phyloP scores from a whole-genome alignment of 2,888 invertebrate species.

The Linnaemya vulpina region DNA sequence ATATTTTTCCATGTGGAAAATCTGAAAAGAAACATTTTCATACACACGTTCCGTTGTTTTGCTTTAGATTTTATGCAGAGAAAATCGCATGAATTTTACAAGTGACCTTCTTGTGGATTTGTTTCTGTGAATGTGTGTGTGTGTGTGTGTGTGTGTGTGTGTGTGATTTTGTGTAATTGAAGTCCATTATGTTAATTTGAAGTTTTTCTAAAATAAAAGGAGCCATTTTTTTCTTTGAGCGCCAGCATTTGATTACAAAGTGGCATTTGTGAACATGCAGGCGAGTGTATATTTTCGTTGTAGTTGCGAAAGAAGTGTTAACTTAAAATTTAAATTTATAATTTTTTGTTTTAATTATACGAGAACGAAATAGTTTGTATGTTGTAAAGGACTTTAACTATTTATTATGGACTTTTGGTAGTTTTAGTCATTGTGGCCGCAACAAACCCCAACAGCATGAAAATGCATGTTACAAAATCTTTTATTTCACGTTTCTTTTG shows the following conservation, averaged over 20 bases:
- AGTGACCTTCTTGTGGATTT: constrained; percentile 58
- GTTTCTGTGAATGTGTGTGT: constrained; percentile 1
- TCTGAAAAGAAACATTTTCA: constrained; percentile 75
- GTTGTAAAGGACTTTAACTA: constrained; percentile 43
- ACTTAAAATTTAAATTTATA: constrained; percentile 62
- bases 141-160: too few relatives aligned
- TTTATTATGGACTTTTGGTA: constrained; percentile 48
- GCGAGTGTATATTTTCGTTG: background rate
- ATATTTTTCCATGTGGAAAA: constrained; percentile 82
- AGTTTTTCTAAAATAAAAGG: constrained; percentile 28
- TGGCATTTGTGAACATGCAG: background rate
- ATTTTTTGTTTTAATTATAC: constrained; percentile 61
- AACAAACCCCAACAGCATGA: constrained; percentile 60
- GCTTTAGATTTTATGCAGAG: background rate
- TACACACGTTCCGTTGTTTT: constrained; percentile 63
- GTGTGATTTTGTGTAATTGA: constrained; percentile 73
- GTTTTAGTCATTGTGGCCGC: constrained; percentile 22
- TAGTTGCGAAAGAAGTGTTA: constrained; percentile 39
- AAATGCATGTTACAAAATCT: constrained; percentile 74
- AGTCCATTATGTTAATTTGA: constrained; percentile 75
- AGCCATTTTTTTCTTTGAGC: background rate
- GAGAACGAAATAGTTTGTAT: constrained; percentile 30
- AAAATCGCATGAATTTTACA: constrained; percentile 52
- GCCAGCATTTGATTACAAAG: constrained; percentile 43
- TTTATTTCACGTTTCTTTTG: constrained; percentile 45